phyloP scores from a whole-genome alignment of 2,113 vertebrate genomes.

The Puma concolor region DNA sequence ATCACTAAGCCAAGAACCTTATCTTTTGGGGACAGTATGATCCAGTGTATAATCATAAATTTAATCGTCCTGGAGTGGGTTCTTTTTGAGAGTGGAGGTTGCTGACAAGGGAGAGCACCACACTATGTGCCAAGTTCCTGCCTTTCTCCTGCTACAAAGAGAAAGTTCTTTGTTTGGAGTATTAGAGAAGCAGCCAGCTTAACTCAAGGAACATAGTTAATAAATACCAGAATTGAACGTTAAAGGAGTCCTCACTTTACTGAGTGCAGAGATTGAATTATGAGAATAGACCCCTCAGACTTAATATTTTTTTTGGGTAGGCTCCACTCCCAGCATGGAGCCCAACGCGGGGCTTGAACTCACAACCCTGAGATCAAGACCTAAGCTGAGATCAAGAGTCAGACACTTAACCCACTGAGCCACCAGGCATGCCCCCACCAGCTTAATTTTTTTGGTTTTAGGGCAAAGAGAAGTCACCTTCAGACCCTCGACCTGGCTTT shows the following conservation, averaged over 20 bases:
- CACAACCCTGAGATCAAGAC: no score
- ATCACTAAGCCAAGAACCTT: slow-evolving; percentile 26
- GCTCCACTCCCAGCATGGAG: no score
- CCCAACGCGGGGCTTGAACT: no score
- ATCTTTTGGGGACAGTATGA: background rate
- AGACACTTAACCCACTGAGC: no score
- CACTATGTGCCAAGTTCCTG: slow-evolving; percentile 1
- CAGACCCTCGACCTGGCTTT: slow-evolving; percentile 84
- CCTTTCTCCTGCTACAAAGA: slow-evolving; percentile 42
- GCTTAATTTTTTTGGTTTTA: slow-evolving; percentile 64
- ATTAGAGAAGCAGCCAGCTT: slow-evolving; percentile 45
- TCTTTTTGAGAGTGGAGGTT: slow-evolving; percentile 34
- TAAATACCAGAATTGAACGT: background rate
- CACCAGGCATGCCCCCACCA: background rate
- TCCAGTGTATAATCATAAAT: slow-evolving; percentile 6
- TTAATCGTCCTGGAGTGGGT: background rate
- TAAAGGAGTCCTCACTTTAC: background rate
- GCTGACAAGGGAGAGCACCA: slow-evolving; percentile 29
- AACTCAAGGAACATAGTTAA: background rate
- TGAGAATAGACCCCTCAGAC: background rate
- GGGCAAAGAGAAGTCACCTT: slow-evolving; percentile 85
- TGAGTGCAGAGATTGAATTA: background rate
- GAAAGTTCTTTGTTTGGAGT: slow-evolving; percentile 47
- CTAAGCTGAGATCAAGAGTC: no score
- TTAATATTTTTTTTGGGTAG: no score